These are phyloP conservation scores for Menidia menidia DNA, from an alignment of 2,797 vertebrate species.

Conservation along the genomic window DNA sequence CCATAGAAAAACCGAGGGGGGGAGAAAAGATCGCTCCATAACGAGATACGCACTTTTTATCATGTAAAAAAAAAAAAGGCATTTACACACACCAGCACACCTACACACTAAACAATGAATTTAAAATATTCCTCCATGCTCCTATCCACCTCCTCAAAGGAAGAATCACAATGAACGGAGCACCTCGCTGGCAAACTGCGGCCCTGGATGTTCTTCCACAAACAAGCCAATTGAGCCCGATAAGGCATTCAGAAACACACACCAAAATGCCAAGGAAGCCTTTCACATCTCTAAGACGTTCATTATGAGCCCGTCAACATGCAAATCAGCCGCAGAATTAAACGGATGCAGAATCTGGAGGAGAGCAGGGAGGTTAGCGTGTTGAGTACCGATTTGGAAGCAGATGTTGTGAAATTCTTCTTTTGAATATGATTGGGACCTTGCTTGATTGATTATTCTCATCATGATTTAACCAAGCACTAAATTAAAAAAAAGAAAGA, in stretches of 20 bases:
- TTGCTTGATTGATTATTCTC: slow-evolving; percentile 22
- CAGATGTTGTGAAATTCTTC: slow-evolving; percentile 5
- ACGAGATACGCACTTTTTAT: slow-evolving; percentile 56
- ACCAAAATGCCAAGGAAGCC: slow-evolving; percentile 41
- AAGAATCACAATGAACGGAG: slow-evolving; percentile 36
- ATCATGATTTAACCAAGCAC: slow-evolving; percentile 18
- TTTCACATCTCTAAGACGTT: slow-evolving; percentile 45
- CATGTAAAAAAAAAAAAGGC: slow-evolving; percentile 46
- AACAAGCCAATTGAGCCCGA: slow-evolving; percentile 51
- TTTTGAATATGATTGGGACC: slow-evolving; percentile 10
- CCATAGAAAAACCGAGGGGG: slow-evolving; percentile 27
- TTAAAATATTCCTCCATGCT: slow-evolving; percentile 10
- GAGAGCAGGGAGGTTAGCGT: slow-evolving; percentile 18
- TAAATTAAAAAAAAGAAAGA: slow-evolving; percentile 28
- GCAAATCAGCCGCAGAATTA: slow-evolving; percentile 46
- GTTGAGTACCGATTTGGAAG: slow-evolving; percentile 19
- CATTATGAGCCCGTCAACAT: slow-evolving; percentile 47
- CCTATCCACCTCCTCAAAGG: slow-evolving; percentile 2
- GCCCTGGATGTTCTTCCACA: slow-evolving; percentile 59
- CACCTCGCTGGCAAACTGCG: slow-evolving; percentile 33
- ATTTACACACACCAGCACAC: slow-evolving; percentile 3
- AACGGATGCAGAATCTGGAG: slow-evolving; percentile 28
- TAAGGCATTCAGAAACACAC: slow-evolving; percentile 27
- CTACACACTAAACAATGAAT: slow-evolving; percentile 16
- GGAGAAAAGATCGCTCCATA: slow-evolving; percentile 39